Evolutionary conservation across 2,797 vertebrate species (phyloP), one percentile per base, ranked within the genome.

Genomic region (Pipistrellus nathusii): DNA sequence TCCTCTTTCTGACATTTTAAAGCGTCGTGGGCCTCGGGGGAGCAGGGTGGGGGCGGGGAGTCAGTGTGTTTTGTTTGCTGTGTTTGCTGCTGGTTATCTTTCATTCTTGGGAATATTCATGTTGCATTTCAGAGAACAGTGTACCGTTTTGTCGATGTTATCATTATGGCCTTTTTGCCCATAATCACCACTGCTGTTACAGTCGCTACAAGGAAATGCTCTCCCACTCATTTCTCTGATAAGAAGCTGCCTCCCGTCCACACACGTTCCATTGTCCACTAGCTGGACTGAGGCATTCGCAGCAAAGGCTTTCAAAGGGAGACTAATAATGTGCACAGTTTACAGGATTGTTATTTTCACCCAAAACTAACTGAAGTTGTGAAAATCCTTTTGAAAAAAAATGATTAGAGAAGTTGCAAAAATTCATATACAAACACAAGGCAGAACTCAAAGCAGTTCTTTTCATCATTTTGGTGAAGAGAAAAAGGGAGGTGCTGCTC

Each of bases 331-430:
- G 27, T 68, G 11, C 30, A 57, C 68, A 13, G 71, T 85, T 91
- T 96, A 62, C 71, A 95, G 87, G 53, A 44, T 95, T 94, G 69
- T 94, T 95, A 94, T 96, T 98, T 96, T 85, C 84, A 80, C 88
- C 78, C 84, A 88, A 91, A 91, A 98, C 83, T 97, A 96, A 92
- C 80, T 95, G 94, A 68, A 94, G 73, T 94, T 93, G 38, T 87
- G 82, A 96, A 95, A 44, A 64, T 25, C 0, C 90, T 97, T 96
- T 96, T 82, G 53, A 96, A 96, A 94, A 97, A 96, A 94, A 97
- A 96, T 82, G 76, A 96, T 96, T 97, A 97, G 84, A 97, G 90
- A 95, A 96, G 41, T 95, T 94, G 95, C 80, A 95, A 96, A 97
- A 97, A 96, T 94, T 94, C 88, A 53, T 90, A 95, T 94, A 77